phyloP scores from a whole-genome alignment of 2,888 invertebrate species.

The Lathronympha strigana region DNA sequence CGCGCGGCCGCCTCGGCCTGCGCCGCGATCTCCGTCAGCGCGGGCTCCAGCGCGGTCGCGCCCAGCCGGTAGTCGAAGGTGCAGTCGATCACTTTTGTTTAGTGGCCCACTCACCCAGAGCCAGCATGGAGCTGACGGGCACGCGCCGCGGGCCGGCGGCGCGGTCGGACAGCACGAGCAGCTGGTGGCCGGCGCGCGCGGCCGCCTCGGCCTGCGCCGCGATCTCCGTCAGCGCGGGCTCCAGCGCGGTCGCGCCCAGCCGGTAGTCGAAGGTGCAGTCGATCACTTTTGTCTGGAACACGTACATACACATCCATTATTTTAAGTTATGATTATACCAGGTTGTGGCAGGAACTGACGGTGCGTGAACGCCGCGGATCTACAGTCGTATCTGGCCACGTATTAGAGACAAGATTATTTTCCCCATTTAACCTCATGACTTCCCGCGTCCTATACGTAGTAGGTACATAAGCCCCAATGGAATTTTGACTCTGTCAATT shows the following conservation, averaged over 20 bases:
- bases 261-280: constrained; percentile 94
- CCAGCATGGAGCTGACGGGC: constrained; percentile 92
- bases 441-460: no score
- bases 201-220: constrained; percentile 92
- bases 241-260: constrained; percentile 90
- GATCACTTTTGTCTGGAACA: constrained; percentile 87
- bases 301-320: neutral
- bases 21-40: constrained; percentile 91
- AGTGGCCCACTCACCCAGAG: constrained; percentile 87
- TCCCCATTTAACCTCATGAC: no score
- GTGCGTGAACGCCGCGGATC: no score
- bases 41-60: constrained; percentile 88
- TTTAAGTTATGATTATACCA: neutral
- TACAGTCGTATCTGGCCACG: no score
- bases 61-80: constrained; percentile 93
- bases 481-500: no score
- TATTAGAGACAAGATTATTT: no score
- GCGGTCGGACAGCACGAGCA: constrained; percentile 94
- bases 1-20: constrained; percentile 92
- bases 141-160: constrained; percentile 85
- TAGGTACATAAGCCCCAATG: no score
- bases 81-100: constrained; percentile 94
- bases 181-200: constrained; percentile 90
- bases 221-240: constrained; percentile 91
- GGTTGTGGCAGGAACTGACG: no score